phyloP scores from a whole-genome alignment of 2,888 invertebrate genomes.

The Lycocerus yunnanus region DNA sequence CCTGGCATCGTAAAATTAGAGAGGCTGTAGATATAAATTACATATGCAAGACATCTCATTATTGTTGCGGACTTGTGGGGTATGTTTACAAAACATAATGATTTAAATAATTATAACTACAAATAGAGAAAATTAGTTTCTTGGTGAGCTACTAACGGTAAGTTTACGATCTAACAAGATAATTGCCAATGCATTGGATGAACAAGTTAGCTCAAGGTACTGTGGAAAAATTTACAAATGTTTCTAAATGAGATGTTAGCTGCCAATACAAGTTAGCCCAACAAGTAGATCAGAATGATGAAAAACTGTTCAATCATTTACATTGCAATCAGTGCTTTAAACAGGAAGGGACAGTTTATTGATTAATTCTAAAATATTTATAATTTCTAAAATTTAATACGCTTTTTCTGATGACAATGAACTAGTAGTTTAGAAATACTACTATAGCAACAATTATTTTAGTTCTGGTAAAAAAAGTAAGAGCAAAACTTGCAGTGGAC shows the following conservation, averaged over 20 bases:
- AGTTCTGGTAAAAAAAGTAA: no score
- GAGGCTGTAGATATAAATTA: slow-evolving; percentile 30
- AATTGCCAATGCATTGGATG: neutral
- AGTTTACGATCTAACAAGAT: neutral
- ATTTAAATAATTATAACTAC: slow-evolving; percentile 6
- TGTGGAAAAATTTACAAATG: neutral
- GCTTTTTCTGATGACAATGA: no score
- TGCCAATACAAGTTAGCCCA: neutral
- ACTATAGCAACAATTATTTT: no score
- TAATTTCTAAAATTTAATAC: no score
- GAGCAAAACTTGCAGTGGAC: no score
- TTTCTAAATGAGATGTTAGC: neutral
- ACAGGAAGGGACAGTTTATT: no score
- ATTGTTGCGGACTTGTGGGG: slow-evolving; percentile 17
- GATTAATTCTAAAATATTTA: no score
- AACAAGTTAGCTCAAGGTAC: neutral
- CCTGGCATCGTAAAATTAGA: slow-evolving; percentile 34
- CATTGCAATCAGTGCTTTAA: no score
- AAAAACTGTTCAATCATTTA: no score
- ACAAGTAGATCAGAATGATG: neutral
- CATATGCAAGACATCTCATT: slow-evolving; percentile 27
- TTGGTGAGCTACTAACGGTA: neutral
- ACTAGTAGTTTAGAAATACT: no score
- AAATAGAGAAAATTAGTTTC: neutral
- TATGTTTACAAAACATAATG: slow-evolving; percentile 21